Percentiles rank a stretch among this genome's conserved stretches.
Conservation (phyloP, 2,113 vertebrate genomes). For the Ophthalmolycus amberensis region DNA sequence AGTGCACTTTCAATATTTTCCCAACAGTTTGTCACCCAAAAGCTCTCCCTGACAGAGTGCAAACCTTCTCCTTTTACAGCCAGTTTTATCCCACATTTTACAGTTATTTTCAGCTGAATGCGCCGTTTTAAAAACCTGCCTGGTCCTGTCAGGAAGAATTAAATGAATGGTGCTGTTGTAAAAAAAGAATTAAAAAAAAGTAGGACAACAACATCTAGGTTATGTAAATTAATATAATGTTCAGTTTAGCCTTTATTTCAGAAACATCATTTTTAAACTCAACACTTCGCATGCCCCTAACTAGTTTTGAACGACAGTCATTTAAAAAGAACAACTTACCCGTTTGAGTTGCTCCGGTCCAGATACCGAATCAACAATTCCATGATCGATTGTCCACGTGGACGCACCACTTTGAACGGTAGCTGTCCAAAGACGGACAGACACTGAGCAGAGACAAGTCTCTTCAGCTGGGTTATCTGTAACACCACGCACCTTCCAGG, state of each 20-base stretch:
- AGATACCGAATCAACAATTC: conserved; percentile 75
- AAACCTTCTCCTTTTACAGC: neutral
- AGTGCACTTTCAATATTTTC: conserved; percentile 42
- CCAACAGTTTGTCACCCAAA: neutral
- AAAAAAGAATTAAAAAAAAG: neutral
- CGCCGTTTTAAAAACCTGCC: neutral
- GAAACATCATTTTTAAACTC: neutral
- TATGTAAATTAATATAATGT: neutral
- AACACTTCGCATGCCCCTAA: neutral
- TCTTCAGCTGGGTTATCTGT: neutral
- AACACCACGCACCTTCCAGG: neutral
- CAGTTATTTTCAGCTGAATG: neutral
- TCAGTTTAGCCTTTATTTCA: neutral
- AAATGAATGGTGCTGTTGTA: neutral
- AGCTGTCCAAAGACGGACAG: neutral
- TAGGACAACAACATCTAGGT: neutral
- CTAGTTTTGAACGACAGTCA: neutral
- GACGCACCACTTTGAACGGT: neutral
- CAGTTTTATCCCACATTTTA: neutral
- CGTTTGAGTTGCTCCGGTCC: conserved; percentile 67
- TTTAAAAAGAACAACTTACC: conserved; percentile 44
- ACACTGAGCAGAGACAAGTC: neutral
- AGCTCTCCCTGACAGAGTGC: neutral
- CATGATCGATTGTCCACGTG: conserved; percentile 54
- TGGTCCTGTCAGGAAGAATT: neutral